Base-by-base conservation (phyloP, 2,888 invertebrate genomes). In the Exocentrus adspersus region DNA sequence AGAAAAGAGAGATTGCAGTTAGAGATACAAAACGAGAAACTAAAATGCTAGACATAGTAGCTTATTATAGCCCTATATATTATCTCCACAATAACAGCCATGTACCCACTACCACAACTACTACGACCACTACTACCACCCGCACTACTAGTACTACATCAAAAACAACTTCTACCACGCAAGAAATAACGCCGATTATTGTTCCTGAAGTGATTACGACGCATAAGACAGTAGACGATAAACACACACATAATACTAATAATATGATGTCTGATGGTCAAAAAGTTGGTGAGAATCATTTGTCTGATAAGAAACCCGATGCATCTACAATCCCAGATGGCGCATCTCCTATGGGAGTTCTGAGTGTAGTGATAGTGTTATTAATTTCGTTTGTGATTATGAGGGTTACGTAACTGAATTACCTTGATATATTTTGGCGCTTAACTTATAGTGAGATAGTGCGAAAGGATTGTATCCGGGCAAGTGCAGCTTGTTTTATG, bases 61-160 rank as follows among this genome's bases (percentile, higher is more conserved):
- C 91, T 4, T 87, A 90, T 70, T 91, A 90, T 72, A 90, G 92
- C n/a, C 89, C 90, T 21, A 86, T 91, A 50, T 95, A 92, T 80
- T 94, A 88, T 82, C 81, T 92, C 45, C 86, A 86, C 54, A 94
- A 94, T 80, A 88, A 90, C 72, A 90, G 88, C 12, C 81, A 91
- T 41, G 92, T 94, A 16, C 94, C 94, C 1, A 93, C 92, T 9
- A 93, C 91, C 0, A 88, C 89, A 0, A 87, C 90, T 0, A 86
- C 87, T 0, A 85, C 87, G 1, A 85, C 85, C 0, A 85, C 86
- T 0, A 85, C 86, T 0, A 84, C 83, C 0, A 84, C 84, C 1
- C 83, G 84, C 1, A 83, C 84, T 1, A 84, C 84, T 1, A 82
- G 83, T 0, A 81, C 81, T 0, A 81, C 82, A 0, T 84, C 83